Base-by-base conservation (phyloP, 1,140 invertebrate species). In the Apis laboriosa region DNA sequence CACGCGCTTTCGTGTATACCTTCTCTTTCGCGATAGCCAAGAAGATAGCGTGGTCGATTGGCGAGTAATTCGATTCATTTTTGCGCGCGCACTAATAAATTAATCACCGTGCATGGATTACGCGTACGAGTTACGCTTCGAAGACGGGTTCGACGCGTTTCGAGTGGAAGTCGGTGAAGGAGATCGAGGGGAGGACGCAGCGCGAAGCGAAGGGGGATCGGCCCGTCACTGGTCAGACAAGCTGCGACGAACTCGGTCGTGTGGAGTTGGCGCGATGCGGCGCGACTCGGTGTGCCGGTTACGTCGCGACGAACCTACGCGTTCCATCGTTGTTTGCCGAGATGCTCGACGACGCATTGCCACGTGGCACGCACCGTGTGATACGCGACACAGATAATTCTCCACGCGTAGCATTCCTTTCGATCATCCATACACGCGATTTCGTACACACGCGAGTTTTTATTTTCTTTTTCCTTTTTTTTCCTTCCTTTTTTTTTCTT, bases 311-410 rank as follows among this genome's bases (percentile, higher is more conserved):
- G 55, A 70, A 67, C 34, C 34, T 43, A 43, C 34, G 34, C 58
- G 28, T 19, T 34, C 7, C 55, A 15, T 68, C 56, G 75, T 55
- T 53, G 64, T 70, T 34, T n/a, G 61, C 51, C 55, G 51, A 68
- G 28, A 21, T 61, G 56, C 13, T 49, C 21, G 43, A 67, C 21
- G 43, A 72, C 68, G 61, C 77, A 24, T 53, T 71, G 70, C 77
- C 82, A 78, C 82, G 77, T 80, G 82, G 77, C 61, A 68, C 51
- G 60, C 64, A 77, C 43, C 24, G 73, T 60, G 73, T 68, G n/a
- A 68, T 58, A 73, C 64, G 28, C 51, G 58, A 64, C 49, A 24
- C 58, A 17, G 61, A 58, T 43, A 51, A 12, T 51, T 49, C 24
- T 72, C n/a, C 53, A 43, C 34, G 34, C 34, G 34, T 43, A 43